Conservation (phyloP, 2,113 vertebrate genomes). For the Protomyctophum bolini region DNA sequence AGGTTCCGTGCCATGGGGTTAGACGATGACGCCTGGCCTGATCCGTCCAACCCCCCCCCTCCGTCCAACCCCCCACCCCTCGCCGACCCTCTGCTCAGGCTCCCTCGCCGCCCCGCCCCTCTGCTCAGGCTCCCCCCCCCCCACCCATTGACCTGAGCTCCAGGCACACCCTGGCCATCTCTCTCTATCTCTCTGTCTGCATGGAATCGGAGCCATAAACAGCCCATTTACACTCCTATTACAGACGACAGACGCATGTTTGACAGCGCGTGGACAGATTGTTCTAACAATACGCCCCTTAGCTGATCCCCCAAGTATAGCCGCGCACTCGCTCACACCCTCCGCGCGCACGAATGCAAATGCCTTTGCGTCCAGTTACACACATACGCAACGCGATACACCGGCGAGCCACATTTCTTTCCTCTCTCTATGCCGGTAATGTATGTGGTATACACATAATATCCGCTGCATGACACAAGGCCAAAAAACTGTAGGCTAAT, state of each 20-base stretch:
- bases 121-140: not conserved
- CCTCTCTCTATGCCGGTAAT: not conserved
- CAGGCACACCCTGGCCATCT: slow-evolving; percentile 22
- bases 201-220: slow-evolving; percentile 55
- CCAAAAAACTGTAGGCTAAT: slow-evolving; percentile 9
- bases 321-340: no score
- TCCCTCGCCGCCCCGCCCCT: not conserved
- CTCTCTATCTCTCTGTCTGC: slow-evolving; percentile 11
- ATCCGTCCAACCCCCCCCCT: no score
- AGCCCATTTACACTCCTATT: slow-evolving; percentile 55
- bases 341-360: slow-evolving; percentile 3
- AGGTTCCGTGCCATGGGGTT: slow-evolving; percentile 39
- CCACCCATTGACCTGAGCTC: slow-evolving; percentile 36
- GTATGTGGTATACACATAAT: not conserved
- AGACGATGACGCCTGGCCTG: slow-evolving; percentile 3
- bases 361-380: slow-evolving; percentile 20
- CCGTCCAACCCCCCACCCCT: slow-evolving; percentile 19
- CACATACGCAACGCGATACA: slow-evolving; percentile 21
- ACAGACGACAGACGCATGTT: slow-evolving; percentile 39
- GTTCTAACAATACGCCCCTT: slow-evolving; percentile 48
- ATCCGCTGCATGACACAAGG: slow-evolving; percentile 8
- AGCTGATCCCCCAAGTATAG: not conserved
- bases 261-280: slow-evolving; percentile 52
- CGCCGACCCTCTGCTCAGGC: no score
- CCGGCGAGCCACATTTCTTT: slow-evolving; percentile 6